A percentile compares a stretch with the other conserved stretches of the same genome.
These are phyloP conservation scores for Polia nebulosa DNA, from an alignment of 2,888 invertebrate genomes.

Conservation along the genomic window DNA sequence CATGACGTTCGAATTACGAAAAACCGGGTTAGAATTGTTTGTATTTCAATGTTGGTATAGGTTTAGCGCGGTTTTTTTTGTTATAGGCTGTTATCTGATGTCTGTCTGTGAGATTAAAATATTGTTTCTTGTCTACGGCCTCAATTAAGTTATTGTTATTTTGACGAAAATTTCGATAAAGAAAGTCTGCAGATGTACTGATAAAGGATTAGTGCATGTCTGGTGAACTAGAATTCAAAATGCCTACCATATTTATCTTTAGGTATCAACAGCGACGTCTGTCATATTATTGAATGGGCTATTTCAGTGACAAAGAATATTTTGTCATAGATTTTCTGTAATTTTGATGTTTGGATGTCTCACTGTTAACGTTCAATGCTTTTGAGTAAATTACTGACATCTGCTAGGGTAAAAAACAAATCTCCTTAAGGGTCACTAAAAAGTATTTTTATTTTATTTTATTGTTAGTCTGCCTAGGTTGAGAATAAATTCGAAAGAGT, in stretches of 20 bases:
- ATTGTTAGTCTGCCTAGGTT: too few relatives aligned
- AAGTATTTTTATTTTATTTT: too few relatives aligned
- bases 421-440: not conserved
- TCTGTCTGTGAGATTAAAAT: slow-evolving; percentile 42
- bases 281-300: slow-evolving; percentile 3
- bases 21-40: slow-evolving; percentile 62
- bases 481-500: too few relatives aligned
- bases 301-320: not conserved
- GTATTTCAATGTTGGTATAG: slow-evolving; percentile 40
- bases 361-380: not conserved
- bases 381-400: not conserved
- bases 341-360: not conserved
- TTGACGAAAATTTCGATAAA: slow-evolving; percentile 35
- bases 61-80: slow-evolving; percentile 22
- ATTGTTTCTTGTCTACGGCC: slow-evolving; percentile 46
- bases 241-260: slow-evolving; percentile 23
- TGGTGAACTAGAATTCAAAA: slow-evolving; percentile 39
- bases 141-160: slow-evolving; percentile 45
- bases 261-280: slow-evolving; percentile 2
- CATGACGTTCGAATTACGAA: slow-evolving; percentile 39
- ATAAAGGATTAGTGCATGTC: slow-evolving; percentile 35
- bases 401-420: not conserved
- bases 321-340: not conserved
- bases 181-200: slow-evolving; percentile 34
- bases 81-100: slow-evolving; percentile 31